Base-by-base conservation (phyloP, 2,113 vertebrate genomes). In the Sorex fumeus region DNA sequence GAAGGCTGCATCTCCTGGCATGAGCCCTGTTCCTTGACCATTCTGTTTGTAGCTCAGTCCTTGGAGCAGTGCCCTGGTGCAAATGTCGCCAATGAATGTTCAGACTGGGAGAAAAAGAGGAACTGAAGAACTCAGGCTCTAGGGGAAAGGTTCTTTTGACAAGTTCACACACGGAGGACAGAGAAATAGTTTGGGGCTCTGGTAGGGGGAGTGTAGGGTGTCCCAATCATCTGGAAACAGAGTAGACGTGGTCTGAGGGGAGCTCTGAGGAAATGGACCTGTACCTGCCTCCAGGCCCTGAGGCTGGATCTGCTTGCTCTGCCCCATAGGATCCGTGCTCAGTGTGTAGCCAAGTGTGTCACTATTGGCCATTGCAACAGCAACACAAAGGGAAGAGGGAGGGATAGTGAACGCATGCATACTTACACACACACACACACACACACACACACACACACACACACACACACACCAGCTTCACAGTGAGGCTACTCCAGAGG, bases 91-190 rank as follows among this genome's bases (percentile, higher is more conserved):
- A 76, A 34, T 70, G 21, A 47, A 28, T 27, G 30, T 70, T n/a
- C 45, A 43, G 45, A 85, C n/a, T 47, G 27, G 69, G 47, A 77
- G 60, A 74, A 66, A 90, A 87, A 62, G 62, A 91, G 50, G 85
- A 90, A 79, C 13, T 75, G 50, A 90, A 50, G 85, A 91, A 79
- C 8, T 70, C 27, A 70, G 57, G 13, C 43, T 70, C 27, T 28
- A 34, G 69, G 83, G 53, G 50, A 88, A 82, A 90, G 57, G 28
- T 69, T 43, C 32, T 78, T 32, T 18, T 7, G 36, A 34, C 13
- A 60, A 79, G 66, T 86, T n/a, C 13, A 40, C 0, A 8, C 21
- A 15, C 27, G 25, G 3, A 32, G 53, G 45, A 1, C 13, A 28
- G 53, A 84, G 84, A 94, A 87, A 36, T 82, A 13, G 84, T 10